Evolutionary conservation across 1,140 invertebrate species (phyloP), one percentile per base, ranked within the genome.

Genomic region (Thrips palmi): DNA sequence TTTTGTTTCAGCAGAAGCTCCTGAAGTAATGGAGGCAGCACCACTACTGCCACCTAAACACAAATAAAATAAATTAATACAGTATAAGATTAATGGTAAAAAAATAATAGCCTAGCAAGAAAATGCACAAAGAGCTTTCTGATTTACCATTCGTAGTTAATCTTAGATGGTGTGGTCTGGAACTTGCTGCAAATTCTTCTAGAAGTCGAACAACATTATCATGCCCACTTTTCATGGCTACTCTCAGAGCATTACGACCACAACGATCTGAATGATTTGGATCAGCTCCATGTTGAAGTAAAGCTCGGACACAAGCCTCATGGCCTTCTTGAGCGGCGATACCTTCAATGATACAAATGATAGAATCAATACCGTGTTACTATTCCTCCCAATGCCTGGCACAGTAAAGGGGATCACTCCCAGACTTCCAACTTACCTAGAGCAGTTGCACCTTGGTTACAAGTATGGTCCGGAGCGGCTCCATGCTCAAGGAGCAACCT

Each of bases 401-500:
- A 32, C 6, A 32, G 11, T 32, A 15, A 32, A 32, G 7, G 17
- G 14, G 14, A n/a, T n/a, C 6, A 32, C 6, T 8, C 6, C 7
- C 30, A 32, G 32, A 33, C 19, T 35, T 21, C 30, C 47, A 30
- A 43, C 45, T 47, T 56, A 72, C 74, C 72, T 39, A 96, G 59
- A 24, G 88, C 85, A 32, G 89, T 94, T 23, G 89, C 89, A 22
- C 89, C 89, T 62, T 86, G 80, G 54, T 88, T 89, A 53, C 89
- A 94, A 6, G 83, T 81, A 51, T 92, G 85, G 60, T 92, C 77
- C 11, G 87, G 80, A 40, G 67, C 60, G 0, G 87, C 80, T 4
- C 77, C 75, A 45, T 74, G 68, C 50, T 78, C 72, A 11, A 91
- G 59, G 7, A 96, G 59, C 24, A 91, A 60, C 34, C 76, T 67